Evolutionary conservation across 2,888 invertebrate genomes (phyloP).

Genomic region (Athetis lepigone): DNA sequence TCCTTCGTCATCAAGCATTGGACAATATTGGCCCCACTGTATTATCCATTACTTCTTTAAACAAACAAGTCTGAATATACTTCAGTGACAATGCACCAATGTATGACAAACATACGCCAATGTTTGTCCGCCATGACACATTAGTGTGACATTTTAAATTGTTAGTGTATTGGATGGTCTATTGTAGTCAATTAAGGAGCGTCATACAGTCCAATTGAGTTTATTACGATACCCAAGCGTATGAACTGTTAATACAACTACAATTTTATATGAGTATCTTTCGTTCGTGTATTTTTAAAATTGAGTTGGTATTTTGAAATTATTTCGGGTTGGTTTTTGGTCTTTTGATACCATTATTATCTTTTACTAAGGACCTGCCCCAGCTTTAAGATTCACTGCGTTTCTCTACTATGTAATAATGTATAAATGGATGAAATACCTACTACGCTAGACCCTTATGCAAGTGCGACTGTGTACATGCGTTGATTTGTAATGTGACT

Average conservation of each 20-base stretch:
- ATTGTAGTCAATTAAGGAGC: slow-evolving; percentile 85
- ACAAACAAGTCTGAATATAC: accelerated
- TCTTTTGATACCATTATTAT: not conserved
- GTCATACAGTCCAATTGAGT: slow-evolving; percentile 83
- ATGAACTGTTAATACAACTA: slow-evolving; percentile 65
- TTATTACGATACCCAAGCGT: slow-evolving; percentile 69
- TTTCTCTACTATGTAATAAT: too few relatives aligned
- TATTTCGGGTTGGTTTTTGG: not conserved
- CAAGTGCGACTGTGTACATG: too few relatives aligned
- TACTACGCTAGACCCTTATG: too few relatives aligned
- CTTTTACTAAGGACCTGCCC: too few relatives aligned
- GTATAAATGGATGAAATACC: too few relatives aligned
- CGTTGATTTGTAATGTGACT: too few relatives aligned
- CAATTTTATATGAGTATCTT: slow-evolving; percentile 44
- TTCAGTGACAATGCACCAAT: not conserved
- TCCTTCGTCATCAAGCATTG: not conserved
- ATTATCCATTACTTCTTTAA: slow-evolving; percentile 8
- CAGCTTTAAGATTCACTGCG: too few relatives aligned
- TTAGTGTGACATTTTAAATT: slow-evolving; percentile 57
- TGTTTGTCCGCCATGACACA: slow-evolving; percentile 20
- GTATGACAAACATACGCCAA: slow-evolving; percentile 21
- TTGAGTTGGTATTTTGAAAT: not conserved
- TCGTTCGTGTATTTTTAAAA: slow-evolving; percentile 19
- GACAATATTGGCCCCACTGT: slow-evolving; percentile 20
- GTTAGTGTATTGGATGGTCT: slow-evolving; percentile 66